Evolutionary conservation across 1,140 invertebrate genomes (phyloP).

Genomic region (Diploscapter pachys): DNA sequence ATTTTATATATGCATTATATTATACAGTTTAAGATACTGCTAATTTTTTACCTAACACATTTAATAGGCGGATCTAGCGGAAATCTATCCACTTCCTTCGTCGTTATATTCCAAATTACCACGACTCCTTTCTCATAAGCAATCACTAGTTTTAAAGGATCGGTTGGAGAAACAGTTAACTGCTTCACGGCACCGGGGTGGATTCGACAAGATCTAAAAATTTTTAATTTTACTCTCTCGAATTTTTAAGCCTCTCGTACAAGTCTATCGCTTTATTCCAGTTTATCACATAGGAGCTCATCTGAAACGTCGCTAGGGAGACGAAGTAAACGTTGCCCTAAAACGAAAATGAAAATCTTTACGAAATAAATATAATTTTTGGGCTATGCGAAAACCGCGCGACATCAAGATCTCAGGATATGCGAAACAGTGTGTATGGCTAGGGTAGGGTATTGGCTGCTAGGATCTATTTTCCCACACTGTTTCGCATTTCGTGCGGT

Average conservation of each 20-base stretch:
- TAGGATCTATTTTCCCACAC: too few species aligned
- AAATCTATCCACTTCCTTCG: constrained; percentile 70
- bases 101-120: constrained; percentile 89
- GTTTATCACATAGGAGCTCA: constrained; percentile 97
- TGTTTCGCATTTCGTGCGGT: too few species aligned
- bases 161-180: constrained; percentile 63
- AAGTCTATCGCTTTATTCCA: constrained; percentile 99
- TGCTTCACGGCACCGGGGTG: constrained; percentile 65
- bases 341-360: background rate
- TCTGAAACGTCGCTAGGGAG: constrained; percentile 87
- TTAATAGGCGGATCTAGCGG: constrained; percentile 54
- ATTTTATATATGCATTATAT: too few species aligned
- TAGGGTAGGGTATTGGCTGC: too few species aligned
- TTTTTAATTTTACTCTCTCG: background rate
- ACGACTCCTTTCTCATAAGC: constrained; percentile 90
- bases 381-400: too few species aligned
- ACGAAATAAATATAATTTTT: too few species aligned
- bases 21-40: background rate
- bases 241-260: constrained; percentile 66
- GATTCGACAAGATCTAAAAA: constrained; percentile 62
- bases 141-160: constrained; percentile 73
- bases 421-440: too few species aligned
- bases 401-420: too few species aligned
- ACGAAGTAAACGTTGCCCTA: constrained; percentile 91
- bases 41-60: constrained; percentile 64